Conservation (phyloP, 2,113 vertebrate genomes). For the Sylvilagus bachmani region DNA sequence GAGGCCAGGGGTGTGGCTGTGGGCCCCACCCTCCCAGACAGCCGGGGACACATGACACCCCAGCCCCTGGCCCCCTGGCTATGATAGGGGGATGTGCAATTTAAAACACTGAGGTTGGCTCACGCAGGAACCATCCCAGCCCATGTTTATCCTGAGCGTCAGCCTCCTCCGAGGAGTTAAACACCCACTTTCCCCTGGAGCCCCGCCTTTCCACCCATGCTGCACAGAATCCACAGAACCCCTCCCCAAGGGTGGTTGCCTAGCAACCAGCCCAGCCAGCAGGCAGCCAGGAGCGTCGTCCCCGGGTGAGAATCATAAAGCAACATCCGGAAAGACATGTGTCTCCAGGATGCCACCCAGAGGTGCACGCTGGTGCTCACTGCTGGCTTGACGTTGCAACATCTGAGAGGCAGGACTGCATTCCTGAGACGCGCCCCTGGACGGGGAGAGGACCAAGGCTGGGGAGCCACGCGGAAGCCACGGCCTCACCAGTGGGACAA, state of each 20-base stretch:
- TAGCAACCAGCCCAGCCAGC: slow-evolving; percentile 92
- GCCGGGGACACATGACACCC: not conserved
- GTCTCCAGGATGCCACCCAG: slow-evolving; percentile 64
- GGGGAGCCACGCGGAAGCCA: not conserved
- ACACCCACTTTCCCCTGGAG: slow-evolving; percentile 44
- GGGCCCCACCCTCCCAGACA: slow-evolving; percentile 62
- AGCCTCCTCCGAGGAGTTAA: slow-evolving; percentile 70
- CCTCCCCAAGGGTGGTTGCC: slow-evolving; percentile 85
- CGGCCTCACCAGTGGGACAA: fast-evolving
- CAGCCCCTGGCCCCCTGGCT: too few species aligned
- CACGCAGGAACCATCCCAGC: slow-evolving; percentile 69
- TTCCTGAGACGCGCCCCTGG: not conserved
- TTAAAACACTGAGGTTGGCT: slow-evolving; percentile 2
- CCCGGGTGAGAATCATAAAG: slow-evolving; percentile 69
- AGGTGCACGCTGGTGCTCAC: not conserved
- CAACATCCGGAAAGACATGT: slow-evolving; percentile 71
- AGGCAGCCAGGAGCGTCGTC: slow-evolving; percentile 82
- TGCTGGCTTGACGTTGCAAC: not conserved
- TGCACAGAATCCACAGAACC: slow-evolving; percentile 68
- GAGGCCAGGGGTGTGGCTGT: slow-evolving; percentile 62
- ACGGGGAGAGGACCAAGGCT: not conserved
- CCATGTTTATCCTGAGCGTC: slow-evolving; percentile 48
- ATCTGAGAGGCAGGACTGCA: not conserved
- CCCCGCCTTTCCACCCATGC: slow-evolving; percentile 27
- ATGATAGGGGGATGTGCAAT: not conserved